Evolutionary conservation across 2,797 vertebrate species (phyloP).

Genomic region (Kryptopterus vitreolus): DNA sequence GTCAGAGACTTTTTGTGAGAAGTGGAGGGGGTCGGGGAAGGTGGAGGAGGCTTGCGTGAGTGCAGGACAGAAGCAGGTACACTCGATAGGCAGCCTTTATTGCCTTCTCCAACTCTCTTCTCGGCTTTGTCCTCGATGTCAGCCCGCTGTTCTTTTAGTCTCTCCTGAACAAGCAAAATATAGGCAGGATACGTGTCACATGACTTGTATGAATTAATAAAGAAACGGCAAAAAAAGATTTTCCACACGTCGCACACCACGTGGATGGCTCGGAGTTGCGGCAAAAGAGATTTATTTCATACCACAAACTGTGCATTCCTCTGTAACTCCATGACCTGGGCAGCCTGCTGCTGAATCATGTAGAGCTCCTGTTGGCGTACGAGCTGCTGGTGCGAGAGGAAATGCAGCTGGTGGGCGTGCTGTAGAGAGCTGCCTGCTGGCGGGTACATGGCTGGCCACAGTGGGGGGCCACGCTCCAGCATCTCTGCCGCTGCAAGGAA

Average conservation of each 20-base stretch:
- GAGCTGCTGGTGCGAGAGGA: conserved; percentile 96
- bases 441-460: conserved; percentile 90
- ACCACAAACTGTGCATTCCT: conserved; percentile 91
- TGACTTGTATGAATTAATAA: background rate
- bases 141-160: conserved; percentile 85
- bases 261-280: background rate
- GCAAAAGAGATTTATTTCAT: conserved; percentile 56
- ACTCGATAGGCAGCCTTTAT: conserved; percentile 76
- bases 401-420: conserved; percentile 95
- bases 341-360: conserved; percentile 95
- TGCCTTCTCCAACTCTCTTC: conserved; percentile 75
- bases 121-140: conserved; percentile 87
- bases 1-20: conserved; percentile 80
- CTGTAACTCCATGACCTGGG: conserved; percentile 93
- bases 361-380: conserved; percentile 93
- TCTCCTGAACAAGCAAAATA: conserved; percentile 77
- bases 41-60: conserved; percentile 77
- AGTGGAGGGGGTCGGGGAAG: conserved; percentile 76
- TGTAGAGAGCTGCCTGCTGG: conserved; percentile 86
- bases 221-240: background rate
- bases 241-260: background rate
- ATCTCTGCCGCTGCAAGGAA: conserved; percentile 77
- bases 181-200: background rate
- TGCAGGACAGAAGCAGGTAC: conserved; percentile 72
- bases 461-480: conserved; percentile 86